Evolutionary conservation across 2,888 invertebrate species (phyloP), one percentile per base, ranked within the genome.

Genomic region (Abscondita cerata): DNA sequence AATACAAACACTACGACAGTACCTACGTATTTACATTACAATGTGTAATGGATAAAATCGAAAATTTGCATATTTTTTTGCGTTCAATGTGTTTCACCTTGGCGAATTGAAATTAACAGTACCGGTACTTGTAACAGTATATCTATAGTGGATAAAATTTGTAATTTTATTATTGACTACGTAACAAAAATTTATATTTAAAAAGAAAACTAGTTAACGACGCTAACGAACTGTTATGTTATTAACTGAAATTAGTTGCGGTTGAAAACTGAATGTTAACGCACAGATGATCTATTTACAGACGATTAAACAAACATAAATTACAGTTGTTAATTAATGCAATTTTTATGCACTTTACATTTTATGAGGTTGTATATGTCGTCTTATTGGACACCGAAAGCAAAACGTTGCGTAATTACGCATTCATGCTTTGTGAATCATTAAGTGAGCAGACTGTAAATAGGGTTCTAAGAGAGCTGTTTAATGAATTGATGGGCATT

Each of bases 391-490:
- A 16, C n/a, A 36, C 40, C 19, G 25, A 13, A 19, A 47, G 55
- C 46, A 33, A 55, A 55, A 41, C 47, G 56, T 48, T 56, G 13
- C 48, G 47, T 47, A 48, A 48, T 56, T 56, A 50, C 56, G 20
- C 47, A 50, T 48, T 56, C 48, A 48, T 56, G 38, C 25, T 38
- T 18, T 18, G 40, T 56, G 56, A 56, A 38, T 56, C 56, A 56
- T 36, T 56, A 25, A 56, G 47, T 19, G 12, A 36, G 20, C 31
- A 16, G 50, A 12, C 19, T 31, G 41, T 44, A 46, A 46, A 34
- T 20, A 44, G 18, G 31, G 18, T 15, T 16, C 20, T 33, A 16
- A 50, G 34, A 50, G 34, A 50, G 19, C n/a, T 33, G 19, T 33
- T 54, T 47, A 48, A 56, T 31, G 38, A 56, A 50, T 50, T 56